Conservation (phyloP, 2,888 invertebrate genomes). For the Pheosia gnoma region DNA sequence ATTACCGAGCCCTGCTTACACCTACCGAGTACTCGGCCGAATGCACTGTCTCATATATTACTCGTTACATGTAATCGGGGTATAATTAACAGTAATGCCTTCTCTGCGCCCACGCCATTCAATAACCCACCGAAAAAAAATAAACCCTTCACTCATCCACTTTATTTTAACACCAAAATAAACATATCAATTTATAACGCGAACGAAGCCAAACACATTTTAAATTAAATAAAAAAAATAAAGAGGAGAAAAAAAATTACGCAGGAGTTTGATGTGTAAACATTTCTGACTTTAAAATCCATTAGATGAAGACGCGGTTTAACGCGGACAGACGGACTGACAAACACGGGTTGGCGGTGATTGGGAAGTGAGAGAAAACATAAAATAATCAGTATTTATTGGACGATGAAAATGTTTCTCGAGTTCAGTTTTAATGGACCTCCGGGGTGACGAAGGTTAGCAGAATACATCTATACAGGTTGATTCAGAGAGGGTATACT, state of each 20-base stretch:
- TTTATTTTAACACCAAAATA: conserved; percentile 33
- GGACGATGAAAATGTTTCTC: conserved; percentile 18
- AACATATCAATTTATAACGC: conserved; percentile 43
- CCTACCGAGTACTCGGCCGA: too few relatives aligned
- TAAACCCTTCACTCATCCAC: conserved; percentile 17
- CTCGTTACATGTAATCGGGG: too few relatives aligned
- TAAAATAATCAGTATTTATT: background rate
- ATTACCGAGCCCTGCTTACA: too few relatives aligned
- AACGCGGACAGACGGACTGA: conserved; percentile 59
- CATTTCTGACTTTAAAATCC: conserved; percentile 58
- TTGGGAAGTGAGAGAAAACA: conserved; percentile 8
- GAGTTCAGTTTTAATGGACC: conserved; percentile 14
- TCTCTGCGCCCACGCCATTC: background rate
- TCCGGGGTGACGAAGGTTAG: background rate
- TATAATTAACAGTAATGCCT: background rate
- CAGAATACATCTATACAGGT: conserved; percentile 24
- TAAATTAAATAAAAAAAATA: conserved; percentile 38
- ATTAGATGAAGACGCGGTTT: conserved; percentile 63
- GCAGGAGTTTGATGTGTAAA: conserved; percentile 49
- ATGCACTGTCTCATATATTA: too few relatives aligned
- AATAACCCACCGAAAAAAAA: conserved; percentile 21
- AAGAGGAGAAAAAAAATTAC: conserved; percentile 36
- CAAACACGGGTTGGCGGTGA: conserved; percentile 47
- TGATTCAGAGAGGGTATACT: too few relatives aligned
- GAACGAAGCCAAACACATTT: conserved; percentile 35